A percentile compares a stretch with the other conserved stretches of the same genome.
Evolutionary conservation across 2,797 vertebrate genomes (phyloP).

Genomic region (Natrix natrix): DNA sequence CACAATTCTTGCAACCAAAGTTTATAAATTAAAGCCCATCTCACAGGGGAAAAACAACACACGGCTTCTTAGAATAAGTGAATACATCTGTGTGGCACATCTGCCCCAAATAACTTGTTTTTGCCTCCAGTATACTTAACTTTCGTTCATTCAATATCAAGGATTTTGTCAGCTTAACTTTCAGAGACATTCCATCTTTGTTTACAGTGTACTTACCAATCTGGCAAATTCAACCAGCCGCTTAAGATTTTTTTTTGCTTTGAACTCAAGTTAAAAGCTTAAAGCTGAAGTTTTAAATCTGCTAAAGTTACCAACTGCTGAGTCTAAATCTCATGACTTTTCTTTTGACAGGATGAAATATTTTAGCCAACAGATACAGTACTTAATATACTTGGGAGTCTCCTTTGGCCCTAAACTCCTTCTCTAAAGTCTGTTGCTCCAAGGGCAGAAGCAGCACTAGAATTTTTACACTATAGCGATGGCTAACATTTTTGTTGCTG

Average conservation of each 20-base stretch:
- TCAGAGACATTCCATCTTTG: neutral
- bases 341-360: neutral
- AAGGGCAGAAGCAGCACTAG: neutral
- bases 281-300: neutral
- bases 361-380: neutral
- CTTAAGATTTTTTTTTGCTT: neutral
- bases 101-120: neutral
- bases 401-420: neutral
- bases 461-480: neutral
- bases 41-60: neutral
- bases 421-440: neutral
- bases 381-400: neutral
- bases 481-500: too few relatives aligned
- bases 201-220: neutral
- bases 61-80: neutral
- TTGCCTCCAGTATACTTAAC: neutral
- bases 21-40: neutral
- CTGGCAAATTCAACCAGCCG: neutral
- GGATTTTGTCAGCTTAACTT: neutral
- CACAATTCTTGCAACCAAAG: constrained; percentile 6
- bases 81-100: neutral
- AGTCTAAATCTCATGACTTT: neutral
- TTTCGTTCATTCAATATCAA: neutral
- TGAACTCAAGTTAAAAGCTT: neutral
- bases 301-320: neutral